Evolutionary conservation across 2,797 vertebrate species (phyloP).

Genomic region (Chloroceryle inda): DNA sequence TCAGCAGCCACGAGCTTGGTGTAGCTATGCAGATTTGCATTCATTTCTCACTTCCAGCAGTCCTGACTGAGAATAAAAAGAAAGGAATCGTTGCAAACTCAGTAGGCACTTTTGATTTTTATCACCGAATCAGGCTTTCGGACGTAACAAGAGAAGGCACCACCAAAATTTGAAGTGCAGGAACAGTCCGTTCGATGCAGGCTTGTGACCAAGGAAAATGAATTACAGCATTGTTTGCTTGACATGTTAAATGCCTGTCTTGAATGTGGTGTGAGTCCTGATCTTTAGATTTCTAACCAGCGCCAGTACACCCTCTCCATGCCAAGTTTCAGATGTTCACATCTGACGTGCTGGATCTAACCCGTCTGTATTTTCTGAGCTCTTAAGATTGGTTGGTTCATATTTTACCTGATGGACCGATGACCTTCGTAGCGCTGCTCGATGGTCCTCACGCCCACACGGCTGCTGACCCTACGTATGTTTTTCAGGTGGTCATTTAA

Average conservation of each 20-base stretch:
- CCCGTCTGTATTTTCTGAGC: neutral
- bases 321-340: neutral
- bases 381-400: neutral
- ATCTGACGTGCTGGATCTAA: neutral
- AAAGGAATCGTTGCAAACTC: neutral
- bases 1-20: constrained; percentile 83
- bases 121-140: neutral
- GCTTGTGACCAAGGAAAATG: neutral
- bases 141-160: neutral
- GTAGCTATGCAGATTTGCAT: constrained; percentile 84
- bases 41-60: constrained; percentile 86
- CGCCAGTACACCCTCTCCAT: neutral
- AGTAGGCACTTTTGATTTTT: neutral
- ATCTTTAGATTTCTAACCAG: neutral
- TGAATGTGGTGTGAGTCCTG: neutral
- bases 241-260: neutral
- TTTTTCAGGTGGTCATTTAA: neutral
- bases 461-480: accelerated
- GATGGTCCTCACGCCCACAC: accelerated
- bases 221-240: neutral
- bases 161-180: neutral
- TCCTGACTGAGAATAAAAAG: constrained; percentile 34
- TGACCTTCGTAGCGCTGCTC: neutral
- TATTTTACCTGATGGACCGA: accelerated
- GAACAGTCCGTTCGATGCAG: neutral